phyloP scores from a whole-genome alignment of 1,140 invertebrate genomes.

The Ceratina australensis region DNA sequence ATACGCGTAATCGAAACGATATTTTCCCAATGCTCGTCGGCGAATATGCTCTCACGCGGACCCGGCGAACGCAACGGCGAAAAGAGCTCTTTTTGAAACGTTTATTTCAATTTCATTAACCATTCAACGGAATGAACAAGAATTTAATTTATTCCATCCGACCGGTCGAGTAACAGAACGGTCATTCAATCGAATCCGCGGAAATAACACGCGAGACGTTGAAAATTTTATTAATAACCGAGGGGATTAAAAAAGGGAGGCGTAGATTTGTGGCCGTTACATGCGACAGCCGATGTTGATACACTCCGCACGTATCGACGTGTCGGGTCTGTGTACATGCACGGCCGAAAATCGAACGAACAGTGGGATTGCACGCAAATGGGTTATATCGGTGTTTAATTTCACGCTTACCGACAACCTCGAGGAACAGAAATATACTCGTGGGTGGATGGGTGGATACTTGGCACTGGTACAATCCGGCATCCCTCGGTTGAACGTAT shows the following conservation, averaged over 20 bases:
- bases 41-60: neutral
- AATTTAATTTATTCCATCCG: constrained; percentile 36
- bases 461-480: constrained; percentile 92
- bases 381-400: constrained; percentile 47
- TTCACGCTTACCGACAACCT: constrained; percentile 89
- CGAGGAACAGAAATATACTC: constrained; percentile 89
- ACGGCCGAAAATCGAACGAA: constrained; percentile 12
- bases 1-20: constrained; percentile 4
- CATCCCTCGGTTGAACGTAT: constrained; percentile 89
- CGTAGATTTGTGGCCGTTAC: neutral
- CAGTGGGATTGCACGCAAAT: constrained; percentile 7
- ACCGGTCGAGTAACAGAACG: neutral
- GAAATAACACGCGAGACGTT: neutral
- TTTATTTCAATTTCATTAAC: constrained; percentile 48
- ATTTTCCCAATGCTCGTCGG: constrained; percentile 11
- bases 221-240: neutral
- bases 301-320: too few relatives aligned
- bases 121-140: constrained; percentile 30
- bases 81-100: neutral
- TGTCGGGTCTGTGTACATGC: too few relatives aligned
- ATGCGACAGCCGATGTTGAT: neutral
- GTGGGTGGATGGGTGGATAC: constrained; percentile 92
- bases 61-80: neutral
- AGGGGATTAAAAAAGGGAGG: neutral
- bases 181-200: neutral